Evolutionary conservation across 2,888 invertebrate genomes (phyloP), one percentile per base, ranked within the genome.

Genomic region (Ophioninae sp.): DNA sequence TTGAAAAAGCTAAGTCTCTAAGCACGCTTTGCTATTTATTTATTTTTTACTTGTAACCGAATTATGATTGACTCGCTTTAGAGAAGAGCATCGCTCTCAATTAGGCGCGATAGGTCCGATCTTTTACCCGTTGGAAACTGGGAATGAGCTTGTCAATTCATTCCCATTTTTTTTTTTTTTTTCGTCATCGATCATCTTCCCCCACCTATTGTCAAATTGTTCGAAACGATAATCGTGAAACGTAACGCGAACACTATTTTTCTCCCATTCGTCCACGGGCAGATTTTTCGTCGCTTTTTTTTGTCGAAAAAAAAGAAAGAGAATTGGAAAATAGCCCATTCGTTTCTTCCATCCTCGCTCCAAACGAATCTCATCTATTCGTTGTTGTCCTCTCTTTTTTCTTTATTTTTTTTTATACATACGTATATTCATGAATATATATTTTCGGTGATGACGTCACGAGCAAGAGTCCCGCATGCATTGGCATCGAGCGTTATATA

Each of bases 381-480:
- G 23, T 39, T 44, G 30, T 44, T 6, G 39, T 64, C 5, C n/a
- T 30, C 50, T 56, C 10, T 20, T 30, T 44, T 21, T 57, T 13
- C 6, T 0, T 8, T 39, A 41, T 59, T 37, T 57, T 74, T 59
- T 23, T 41, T 21, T n/a, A 30, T 56, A 6, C 6, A n/a, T 7
- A 57, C 5, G 7, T 41, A 61, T 73, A n/a, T 17, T 57, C 37
- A 56, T 30, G 64, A 17, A 65, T 65, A 20, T 8, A 65, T 57
- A 23, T 70, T 80, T 79, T 81, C 85, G 85, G 87, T 85, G 86
- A 87, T 85, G 81, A 82, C 85, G 80, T 85, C 84, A 86, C 88
- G 83, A 79, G 72, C 59, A 41, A n/a, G 87, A 85, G 89, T 88
- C 90, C 88, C 89, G 88, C 83, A 89, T 88, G 89, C 88, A 89